These are phyloP conservation scores for Synodontis membranacea DNA, from an alignment of 2,113 vertebrate species.

Conservation along the genomic window DNA sequence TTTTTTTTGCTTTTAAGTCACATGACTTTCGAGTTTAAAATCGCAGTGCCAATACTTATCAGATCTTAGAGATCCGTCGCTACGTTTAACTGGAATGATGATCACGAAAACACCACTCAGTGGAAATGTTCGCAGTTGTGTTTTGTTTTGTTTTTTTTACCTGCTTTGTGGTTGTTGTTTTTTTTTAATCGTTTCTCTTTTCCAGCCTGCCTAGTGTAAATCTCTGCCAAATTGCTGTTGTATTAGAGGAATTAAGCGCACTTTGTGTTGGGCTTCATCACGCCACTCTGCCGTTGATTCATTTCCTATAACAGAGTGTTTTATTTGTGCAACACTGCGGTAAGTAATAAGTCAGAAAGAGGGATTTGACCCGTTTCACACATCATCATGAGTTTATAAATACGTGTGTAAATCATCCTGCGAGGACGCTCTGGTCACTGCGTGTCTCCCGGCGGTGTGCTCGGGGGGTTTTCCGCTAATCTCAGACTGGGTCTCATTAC, in stretches of 20 bases:
- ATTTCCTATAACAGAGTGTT: not conserved
- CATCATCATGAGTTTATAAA: not conserved
- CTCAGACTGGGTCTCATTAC: conserved; percentile 14
- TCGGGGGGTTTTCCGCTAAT: not conserved
- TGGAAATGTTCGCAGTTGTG: too few relatives aligned
- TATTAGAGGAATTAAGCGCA: not conserved
- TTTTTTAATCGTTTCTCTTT: too few relatives aligned
- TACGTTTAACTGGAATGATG: too few relatives aligned
- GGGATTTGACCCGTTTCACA: not conserved
- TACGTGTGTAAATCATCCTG: not conserved
- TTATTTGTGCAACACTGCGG: not conserved
- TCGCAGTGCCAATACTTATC: too few relatives aligned
- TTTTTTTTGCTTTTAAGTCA: too few relatives aligned
- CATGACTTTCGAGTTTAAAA: too few relatives aligned
- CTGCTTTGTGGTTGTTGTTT: too few relatives aligned
- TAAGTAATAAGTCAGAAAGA: not conserved
- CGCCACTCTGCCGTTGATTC: not conserved
- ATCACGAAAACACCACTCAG: too few relatives aligned
- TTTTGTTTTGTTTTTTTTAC: too few relatives aligned
- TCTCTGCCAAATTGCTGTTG: not conserved
- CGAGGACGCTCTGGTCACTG: not conserved
- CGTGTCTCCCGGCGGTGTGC: not conserved
- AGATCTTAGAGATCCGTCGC: too few relatives aligned
- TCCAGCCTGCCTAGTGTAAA: too few relatives aligned
- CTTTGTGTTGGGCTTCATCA: not conserved